These are phyloP conservation scores for Illadopsis cleaveri DNA, from an alignment of 2,113 vertebrate species.

Conservation along the genomic window DNA sequence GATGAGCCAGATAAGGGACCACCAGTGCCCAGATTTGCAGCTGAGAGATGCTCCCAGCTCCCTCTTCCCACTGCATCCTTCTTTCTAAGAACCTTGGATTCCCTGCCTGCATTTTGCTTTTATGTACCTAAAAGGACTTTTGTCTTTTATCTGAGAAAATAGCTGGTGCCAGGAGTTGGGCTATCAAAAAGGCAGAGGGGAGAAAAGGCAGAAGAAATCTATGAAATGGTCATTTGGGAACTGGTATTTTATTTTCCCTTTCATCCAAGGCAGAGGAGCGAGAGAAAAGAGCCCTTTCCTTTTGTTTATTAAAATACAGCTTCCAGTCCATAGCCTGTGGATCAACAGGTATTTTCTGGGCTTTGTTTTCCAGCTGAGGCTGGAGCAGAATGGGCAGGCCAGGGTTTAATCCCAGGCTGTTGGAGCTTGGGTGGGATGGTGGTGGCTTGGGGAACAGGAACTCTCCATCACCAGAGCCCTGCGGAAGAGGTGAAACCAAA, in stretches of 20 bases:
- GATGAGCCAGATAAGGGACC: background rate
- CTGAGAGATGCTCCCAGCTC: background rate
- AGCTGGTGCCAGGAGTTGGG: constrained; percentile 41
- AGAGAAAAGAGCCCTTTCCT: background rate
- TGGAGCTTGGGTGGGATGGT: background rate
- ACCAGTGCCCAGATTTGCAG: background rate
- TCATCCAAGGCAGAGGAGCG: background rate
- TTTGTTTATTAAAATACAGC: constrained; percentile 22
- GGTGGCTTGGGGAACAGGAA: accelerated
- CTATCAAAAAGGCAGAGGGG: constrained; percentile 39
- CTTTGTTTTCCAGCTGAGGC: background rate
- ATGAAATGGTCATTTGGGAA: constrained; percentile 47
- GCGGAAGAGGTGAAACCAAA: background rate
- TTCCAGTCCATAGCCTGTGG: background rate
- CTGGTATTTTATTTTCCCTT: constrained; percentile 39
- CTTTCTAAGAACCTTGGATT: constrained; percentile 54
- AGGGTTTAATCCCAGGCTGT: background rate
- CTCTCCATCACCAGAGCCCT: background rate
- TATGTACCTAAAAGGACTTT: constrained; percentile 57
- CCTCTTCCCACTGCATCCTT: background rate
- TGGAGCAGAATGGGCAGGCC: background rate
- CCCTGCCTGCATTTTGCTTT: constrained; percentile 44
- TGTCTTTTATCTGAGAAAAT: constrained; percentile 73
- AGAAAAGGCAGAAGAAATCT: background rate
- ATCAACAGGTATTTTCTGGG: constrained; percentile 21